These are phyloP conservation scores for Novumbra hubbsi DNA, from an alignment of 2,797 vertebrate genomes.

Conservation along the genomic window DNA sequence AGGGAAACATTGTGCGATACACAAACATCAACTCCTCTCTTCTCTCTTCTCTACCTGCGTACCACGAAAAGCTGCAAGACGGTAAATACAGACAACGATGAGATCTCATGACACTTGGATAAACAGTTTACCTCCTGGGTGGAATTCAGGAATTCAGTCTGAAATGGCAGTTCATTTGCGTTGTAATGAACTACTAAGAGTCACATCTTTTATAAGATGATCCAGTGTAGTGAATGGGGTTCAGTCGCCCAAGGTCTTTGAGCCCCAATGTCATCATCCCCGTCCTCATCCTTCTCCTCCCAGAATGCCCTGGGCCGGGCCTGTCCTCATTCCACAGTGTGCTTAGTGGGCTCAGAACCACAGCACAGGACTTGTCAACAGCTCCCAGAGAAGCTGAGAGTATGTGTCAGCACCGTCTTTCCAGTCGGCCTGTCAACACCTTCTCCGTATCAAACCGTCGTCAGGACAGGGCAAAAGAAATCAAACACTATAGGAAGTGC, in stretches of 20 bases:
- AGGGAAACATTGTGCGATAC: conserved; percentile 17
- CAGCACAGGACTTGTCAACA: conserved; percentile 66
- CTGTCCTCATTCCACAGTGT: conserved; percentile 28
- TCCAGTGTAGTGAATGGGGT: neutral
- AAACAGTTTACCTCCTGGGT: conserved; percentile 14
- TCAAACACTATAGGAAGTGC: conserved; percentile 56
- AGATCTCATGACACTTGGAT: conserved; percentile 27
- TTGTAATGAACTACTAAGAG: neutral
- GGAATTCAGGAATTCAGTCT: conserved; percentile 4
- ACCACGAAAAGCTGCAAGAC: conserved; percentile 18
- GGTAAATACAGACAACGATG: conserved; percentile 32
- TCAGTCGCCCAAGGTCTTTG: neutral
- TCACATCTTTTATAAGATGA: neutral
- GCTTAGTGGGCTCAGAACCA: conserved; percentile 45
- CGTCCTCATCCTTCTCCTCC: conserved; percentile 40
- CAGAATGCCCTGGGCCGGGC: conserved; percentile 18
- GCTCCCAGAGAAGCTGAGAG: conserved; percentile 62
- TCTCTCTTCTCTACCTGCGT: neutral
- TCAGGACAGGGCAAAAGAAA: conserved; percentile 56
- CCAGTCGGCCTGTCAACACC: conserved; percentile 65
- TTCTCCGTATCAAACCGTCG: conserved; percentile 64
- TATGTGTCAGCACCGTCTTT: conserved; percentile 68
- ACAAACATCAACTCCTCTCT: conserved; percentile 8
- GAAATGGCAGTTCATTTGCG: neutral
- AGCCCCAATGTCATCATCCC: conserved; percentile 34